Percentiles rank a stretch among this genome's conserved stretches.
These are phyloP conservation scores for Ruditapes philippinarum DNA, from an alignment of 1,140 invertebrate genomes.

Conservation along the genomic window DNA sequence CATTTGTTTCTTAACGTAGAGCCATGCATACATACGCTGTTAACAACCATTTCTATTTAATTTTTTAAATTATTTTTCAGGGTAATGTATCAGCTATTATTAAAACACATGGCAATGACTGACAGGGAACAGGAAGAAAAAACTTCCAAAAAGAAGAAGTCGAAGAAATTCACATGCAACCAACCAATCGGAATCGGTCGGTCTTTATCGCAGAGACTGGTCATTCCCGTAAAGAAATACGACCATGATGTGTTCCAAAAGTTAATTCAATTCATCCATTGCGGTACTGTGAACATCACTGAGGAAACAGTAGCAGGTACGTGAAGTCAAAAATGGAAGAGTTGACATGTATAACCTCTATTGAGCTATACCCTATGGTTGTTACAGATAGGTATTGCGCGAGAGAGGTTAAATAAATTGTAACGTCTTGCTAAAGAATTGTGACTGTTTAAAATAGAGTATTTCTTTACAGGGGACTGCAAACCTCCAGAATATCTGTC, in stretches of 20 bases:
- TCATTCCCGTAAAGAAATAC: constrained; percentile 48
- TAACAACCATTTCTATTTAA: too few species aligned
- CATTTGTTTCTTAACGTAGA: too few species aligned
- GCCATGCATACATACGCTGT: too few species aligned
- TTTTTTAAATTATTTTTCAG: not conserved
- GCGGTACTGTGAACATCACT: constrained; percentile 42
- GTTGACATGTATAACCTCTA: too few species aligned
- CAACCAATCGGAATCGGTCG: constrained; percentile 31
- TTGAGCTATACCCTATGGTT: too few species aligned
- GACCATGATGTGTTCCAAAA: constrained; percentile 38
- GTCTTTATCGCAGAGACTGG: constrained; percentile 10
- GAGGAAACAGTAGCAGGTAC: constrained; percentile 49
- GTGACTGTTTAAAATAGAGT: too few species aligned
- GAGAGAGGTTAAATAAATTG: too few species aligned
- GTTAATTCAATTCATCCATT: constrained; percentile 56
- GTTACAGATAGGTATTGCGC: too few species aligned
- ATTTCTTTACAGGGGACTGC: too few species aligned
- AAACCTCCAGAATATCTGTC: too few species aligned
- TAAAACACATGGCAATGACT: not conserved
- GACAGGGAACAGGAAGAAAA: constrained; percentile 11
- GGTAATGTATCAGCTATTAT: not conserved
- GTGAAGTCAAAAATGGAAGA: not conserved
- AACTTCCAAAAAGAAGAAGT: not conserved
- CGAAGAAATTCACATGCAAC: constrained; percentile 13
- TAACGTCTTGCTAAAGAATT: too few species aligned